Conservation (phyloP, 2,797 vertebrate genomes). For the Garrulus glandarius region DNA sequence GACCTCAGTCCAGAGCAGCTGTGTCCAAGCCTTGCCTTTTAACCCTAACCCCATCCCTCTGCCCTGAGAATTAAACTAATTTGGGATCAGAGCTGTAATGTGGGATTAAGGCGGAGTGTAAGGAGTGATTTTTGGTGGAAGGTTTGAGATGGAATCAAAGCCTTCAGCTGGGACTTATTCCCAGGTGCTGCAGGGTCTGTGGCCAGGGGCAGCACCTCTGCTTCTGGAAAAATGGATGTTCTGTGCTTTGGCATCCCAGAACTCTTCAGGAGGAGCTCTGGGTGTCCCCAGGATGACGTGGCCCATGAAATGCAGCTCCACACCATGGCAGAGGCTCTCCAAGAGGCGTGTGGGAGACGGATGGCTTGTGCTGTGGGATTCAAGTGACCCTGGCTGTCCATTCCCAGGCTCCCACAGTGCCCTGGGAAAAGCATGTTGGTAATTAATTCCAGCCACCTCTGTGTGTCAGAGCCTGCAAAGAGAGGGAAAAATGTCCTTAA, state of each 20-base stretch:
- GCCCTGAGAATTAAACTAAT: background rate
- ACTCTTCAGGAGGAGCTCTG: background rate
- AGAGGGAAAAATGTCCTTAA: background rate
- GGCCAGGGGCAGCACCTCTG: background rate
- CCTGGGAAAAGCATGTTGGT: background rate
- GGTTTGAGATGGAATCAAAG: background rate
- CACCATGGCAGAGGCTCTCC: constrained; percentile 10
- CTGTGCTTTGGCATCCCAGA: background rate
- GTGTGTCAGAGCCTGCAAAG: background rate
- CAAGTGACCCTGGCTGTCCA: constrained; percentile 29
- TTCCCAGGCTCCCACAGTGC: constrained; percentile 12
- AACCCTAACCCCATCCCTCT: background rate
- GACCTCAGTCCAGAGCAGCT: background rate
- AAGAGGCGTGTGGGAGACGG: constrained; percentile 4
- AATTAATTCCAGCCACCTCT: constrained; percentile 14
- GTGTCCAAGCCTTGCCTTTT: background rate
- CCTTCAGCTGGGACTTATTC: background rate
- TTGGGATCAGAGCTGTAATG: background rate
- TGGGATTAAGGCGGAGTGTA: background rate
- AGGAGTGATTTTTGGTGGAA: background rate
- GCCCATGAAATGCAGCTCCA: background rate
- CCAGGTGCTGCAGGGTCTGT: background rate
- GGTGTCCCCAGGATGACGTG: background rate
- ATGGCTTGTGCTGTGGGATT: constrained; percentile 46
- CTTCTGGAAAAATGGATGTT: background rate